phyloP scores from a whole-genome alignment of 2,888 invertebrate species.

The Tholera decimalis region DNA sequence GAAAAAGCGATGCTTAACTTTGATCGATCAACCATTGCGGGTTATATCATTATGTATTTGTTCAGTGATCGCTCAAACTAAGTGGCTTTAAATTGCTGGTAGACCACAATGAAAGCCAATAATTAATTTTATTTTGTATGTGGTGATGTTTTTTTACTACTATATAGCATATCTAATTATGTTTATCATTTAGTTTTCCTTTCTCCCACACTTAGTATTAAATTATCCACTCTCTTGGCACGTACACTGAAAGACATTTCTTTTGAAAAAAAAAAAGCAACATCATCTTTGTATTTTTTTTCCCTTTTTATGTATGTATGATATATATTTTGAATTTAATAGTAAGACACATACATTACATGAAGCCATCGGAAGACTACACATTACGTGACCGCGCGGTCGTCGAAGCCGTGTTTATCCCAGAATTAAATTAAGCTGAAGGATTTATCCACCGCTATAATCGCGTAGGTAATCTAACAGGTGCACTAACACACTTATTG shows the following conservation, averaged over 20 bases:
- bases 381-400: constrained; percentile 23
- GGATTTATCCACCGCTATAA: constrained; percentile 22
- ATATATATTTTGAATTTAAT: too few species aligned
- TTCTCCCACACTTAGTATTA: too few species aligned
- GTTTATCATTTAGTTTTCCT: too few species aligned
- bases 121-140: neutral
- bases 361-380: constrained; percentile 32
- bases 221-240: too few species aligned
- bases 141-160: too few species aligned
- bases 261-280: too few species aligned
- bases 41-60: neutral
- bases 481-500: constrained; percentile 9
- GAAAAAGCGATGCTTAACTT: neutral
- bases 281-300: too few species aligned
- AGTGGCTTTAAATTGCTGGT: neutral
- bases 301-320: too few species aligned
- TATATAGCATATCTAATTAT: too few species aligned
- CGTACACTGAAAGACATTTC: too few species aligned
- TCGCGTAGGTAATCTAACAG: neutral
- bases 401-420: constrained; percentile 30
- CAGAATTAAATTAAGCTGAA: constrained; percentile 35
- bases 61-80: neutral
- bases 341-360: neutral
- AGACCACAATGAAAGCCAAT: neutral
- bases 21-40: neutral